phyloP scores from a whole-genome alignment of 2,888 invertebrate species.

The Macrophya alboannulata region DNA sequence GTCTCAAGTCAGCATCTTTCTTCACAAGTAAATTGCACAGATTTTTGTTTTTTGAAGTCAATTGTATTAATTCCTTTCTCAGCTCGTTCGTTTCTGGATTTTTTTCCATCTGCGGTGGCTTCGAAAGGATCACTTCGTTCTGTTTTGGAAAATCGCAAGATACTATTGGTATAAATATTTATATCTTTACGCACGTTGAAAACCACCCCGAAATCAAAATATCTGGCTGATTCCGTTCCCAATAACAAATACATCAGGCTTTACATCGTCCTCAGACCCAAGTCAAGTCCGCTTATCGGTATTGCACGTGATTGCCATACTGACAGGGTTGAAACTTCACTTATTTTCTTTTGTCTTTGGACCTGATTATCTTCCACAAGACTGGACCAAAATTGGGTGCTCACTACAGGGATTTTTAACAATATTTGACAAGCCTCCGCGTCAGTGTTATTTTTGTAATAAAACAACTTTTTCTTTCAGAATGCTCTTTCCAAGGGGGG shows the following conservation, averaged over 20 bases:
- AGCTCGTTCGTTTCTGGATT: neutral
- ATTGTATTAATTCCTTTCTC: neutral
- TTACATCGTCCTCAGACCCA: neutral
- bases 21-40: neutral
- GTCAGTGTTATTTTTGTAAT: neutral
- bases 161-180: neutral
- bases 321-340: neutral
- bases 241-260: neutral
- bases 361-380: neutral
- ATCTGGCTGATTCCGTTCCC: neutral
- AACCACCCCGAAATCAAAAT: neutral
- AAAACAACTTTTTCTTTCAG: too few species aligned
- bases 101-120: neutral
- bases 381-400: neutral
- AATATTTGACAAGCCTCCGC: neutral
- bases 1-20: neutral
- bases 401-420: neutral
- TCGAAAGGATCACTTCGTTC: neutral
- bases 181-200: neutral
- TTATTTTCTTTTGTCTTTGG: neutral
- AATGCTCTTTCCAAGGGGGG: too few species aligned
- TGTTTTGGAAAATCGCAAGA: neutral
- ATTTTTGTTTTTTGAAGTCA: neutral
- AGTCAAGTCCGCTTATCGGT: neutral
- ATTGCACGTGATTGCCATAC: slow-evolving; percentile 4